These are phyloP conservation scores for Pomatostomus ruficeps DNA, from an alignment of 2,113 vertebrate genomes.

Conservation along the genomic window DNA sequence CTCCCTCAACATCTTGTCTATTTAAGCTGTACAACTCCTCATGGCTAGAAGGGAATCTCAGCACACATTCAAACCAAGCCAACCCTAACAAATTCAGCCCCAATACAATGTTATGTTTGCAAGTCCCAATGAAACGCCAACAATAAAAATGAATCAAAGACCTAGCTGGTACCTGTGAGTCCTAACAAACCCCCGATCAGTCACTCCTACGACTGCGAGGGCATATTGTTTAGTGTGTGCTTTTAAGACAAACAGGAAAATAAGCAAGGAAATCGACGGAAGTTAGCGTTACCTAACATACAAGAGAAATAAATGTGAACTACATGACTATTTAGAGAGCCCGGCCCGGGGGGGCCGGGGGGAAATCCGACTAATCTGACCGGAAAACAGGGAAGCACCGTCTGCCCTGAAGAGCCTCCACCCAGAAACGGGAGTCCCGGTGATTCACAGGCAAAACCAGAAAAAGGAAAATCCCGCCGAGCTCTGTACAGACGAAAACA, in stretches of 20 bases:
- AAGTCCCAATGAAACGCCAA: not conserved
- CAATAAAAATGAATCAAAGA: not conserved
- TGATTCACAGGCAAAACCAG: not conserved
- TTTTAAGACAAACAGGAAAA: not conserved
- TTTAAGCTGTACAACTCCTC: not conserved
- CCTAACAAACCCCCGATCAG: not conserved
- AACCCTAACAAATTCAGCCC: not conserved
- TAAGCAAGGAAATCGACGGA: not conserved
- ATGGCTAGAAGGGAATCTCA: not conserved
- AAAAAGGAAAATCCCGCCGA: not conserved
- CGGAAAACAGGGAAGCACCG: conserved; percentile 1
- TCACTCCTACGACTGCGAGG: rapidly evolving
- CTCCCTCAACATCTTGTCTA: not conserved
- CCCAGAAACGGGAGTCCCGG: not conserved
- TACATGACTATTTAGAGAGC: not conserved
- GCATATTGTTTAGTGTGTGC: not conserved
- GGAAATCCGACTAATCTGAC: not conserved
- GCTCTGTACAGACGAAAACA: not conserved
- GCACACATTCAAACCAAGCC: not conserved
- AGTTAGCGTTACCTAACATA: not conserved
- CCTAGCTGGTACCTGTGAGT: not conserved
- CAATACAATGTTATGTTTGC: rapidly evolving
- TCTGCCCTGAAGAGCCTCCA: not conserved
- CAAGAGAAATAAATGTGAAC: not conserved
- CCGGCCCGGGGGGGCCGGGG: not conserved